Conservation (phyloP, 2,888 invertebrate species). For the Xylota segnis region DNA sequence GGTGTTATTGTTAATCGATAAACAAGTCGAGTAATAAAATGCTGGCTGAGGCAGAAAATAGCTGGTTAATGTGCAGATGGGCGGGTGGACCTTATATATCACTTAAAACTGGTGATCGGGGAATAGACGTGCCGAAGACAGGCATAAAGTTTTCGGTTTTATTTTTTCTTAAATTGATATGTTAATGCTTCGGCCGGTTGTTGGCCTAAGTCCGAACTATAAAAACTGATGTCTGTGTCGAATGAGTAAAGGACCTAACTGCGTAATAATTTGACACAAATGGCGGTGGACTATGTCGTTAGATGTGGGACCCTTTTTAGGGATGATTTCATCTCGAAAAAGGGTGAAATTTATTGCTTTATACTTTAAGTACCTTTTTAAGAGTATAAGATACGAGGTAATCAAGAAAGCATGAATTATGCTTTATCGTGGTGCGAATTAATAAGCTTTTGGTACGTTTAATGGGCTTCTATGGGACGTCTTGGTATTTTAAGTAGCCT, state of each 20-base stretch:
- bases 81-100: conserved; percentile 7
- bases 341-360: conserved; percentile 22
- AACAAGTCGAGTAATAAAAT: conserved; percentile 6
- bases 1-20: conserved; percentile 31
- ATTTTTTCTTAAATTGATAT: conserved; percentile 24
- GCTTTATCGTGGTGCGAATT: background rate
- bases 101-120: conserved; percentile 2
- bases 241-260: background rate
- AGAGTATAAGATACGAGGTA: background rate
- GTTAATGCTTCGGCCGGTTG: background rate
- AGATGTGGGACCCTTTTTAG: background rate
- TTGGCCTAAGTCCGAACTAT: conserved; percentile 7
- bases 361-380: background rate
- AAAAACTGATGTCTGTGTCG: conserved; percentile 10
- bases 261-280: conserved; percentile 21
- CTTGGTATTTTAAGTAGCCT: background rate
- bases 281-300: background rate
- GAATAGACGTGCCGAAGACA: conserved; percentile 10
- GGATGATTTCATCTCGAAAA: background rate
- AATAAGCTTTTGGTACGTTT: background rate
- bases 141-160: background rate
- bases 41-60: conserved; percentile 18
- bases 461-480: background rate
- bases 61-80: conserved; percentile 4
- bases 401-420: background rate